A percentile compares a stretch with the other conserved stretches of the same genome.
Evolutionary conservation across 2,797 vertebrate species (phyloP).

Genomic region (Ficedula albicollis): DNA sequence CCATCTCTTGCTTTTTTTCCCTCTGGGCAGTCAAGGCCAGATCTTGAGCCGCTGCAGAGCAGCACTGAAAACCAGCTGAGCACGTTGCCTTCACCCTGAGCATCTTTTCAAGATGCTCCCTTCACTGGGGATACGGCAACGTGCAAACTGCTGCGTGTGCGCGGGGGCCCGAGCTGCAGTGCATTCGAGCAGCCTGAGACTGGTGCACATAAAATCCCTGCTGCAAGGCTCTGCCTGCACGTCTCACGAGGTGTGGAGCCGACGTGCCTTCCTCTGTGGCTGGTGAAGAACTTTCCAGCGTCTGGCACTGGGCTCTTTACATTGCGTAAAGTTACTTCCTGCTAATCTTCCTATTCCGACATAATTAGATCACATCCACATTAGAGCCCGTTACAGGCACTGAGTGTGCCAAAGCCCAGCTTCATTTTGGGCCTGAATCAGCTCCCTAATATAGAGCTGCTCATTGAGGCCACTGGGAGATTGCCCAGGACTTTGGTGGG

Average conservation of each 20-base stretch:
- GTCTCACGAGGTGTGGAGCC: background rate
- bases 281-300: background rate
- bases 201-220: background rate
- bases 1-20: background rate
- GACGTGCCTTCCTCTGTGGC: background rate
- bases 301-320: background rate
- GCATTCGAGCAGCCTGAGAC: background rate
- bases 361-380: slow-evolving; percentile 31
- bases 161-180: background rate
- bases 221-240: background rate
- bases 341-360: slow-evolving; percentile 50
- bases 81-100: background rate
- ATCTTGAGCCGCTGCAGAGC: background rate
- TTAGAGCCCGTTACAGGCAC: background rate
- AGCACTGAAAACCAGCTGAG: background rate
- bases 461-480: background rate
- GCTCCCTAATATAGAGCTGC: background rate
- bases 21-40: background rate
- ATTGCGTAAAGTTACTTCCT: slow-evolving; percentile 52
- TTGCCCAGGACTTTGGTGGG: background rate
- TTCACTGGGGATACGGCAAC: background rate
- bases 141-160: background rate
- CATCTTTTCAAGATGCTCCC: background rate
- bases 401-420: slow-evolving; percentile 2
- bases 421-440: background rate